Conservation (phyloP, 2,797 vertebrate genomes). For the Lithobates pipiens region DNA sequence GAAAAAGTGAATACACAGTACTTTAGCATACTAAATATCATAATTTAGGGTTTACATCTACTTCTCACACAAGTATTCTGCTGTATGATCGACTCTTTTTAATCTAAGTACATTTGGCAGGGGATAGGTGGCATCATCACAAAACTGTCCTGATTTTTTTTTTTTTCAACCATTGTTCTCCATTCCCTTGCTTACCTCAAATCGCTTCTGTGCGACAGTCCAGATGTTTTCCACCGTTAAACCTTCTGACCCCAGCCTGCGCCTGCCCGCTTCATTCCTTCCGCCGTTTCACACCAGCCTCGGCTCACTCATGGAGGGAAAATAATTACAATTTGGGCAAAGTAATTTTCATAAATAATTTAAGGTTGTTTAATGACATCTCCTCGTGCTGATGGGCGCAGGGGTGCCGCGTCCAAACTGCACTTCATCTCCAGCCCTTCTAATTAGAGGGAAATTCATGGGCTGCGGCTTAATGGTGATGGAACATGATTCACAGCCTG, state of each 20-base stretch:
- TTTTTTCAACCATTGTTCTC: background rate
- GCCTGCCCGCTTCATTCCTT: constrained; percentile 73
- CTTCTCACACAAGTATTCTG: no score
- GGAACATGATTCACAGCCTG: constrained; percentile 86
- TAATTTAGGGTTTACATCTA: no score
- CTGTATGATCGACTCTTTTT: no score
- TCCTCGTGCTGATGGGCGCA: constrained; percentile 79
- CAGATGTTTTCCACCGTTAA: constrained; percentile 91
- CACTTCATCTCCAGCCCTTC: constrained; percentile 81
- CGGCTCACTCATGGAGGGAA: constrained; percentile 60
- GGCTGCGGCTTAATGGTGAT: constrained; percentile 85
- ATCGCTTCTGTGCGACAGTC: constrained; percentile 79
- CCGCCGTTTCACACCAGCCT: constrained; percentile 70
- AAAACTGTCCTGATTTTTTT: background rate
- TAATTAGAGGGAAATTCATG: constrained; percentile 87
- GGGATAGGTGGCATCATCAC: background rate
- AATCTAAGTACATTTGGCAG: no score
- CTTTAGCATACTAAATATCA: no score
- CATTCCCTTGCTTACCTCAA: background rate
- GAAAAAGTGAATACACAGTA: no score
- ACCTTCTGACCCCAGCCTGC: constrained; percentile 86
- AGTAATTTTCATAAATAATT: constrained; percentile 89
- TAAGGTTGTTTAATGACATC: constrained; percentile 85
- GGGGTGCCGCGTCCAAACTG: constrained; percentile 78
- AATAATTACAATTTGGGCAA: constrained; percentile 85